Evolutionary conservation across 1,140 invertebrate genomes (phyloP), one percentile per base, ranked within the genome.

Genomic region (Heterodera carotae): DNA sequence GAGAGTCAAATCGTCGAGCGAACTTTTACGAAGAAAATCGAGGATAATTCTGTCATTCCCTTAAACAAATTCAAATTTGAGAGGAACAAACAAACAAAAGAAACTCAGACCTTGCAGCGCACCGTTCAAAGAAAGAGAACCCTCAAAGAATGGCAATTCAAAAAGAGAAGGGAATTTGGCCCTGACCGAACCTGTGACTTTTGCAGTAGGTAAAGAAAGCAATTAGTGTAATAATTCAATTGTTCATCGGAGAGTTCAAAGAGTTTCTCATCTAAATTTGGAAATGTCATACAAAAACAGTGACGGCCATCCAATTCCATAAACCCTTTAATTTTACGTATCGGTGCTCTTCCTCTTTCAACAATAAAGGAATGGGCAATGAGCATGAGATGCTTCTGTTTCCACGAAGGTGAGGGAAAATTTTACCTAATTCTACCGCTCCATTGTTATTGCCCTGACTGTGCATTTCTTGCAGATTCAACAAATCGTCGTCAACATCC

Each of bases 231-330:
- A 67, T 83, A 83, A 64, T 79, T 74, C 31, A 67, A 75, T 62
- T 82, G 81, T 22, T 82, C 81, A 3, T 83, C 76, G n/a, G 81
- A 82, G 43, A 82, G 64, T 10, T 84, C 82, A 69, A 82, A 82
- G 18, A 84, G 60, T 53, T 66, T 62, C 22, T 60, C n/a, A 60
- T 82, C 81, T 82, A 67, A 56, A 43, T 43, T n/a, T 56, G 22
- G 2, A 56, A 56, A 56, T 56, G n/a, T n/a, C n/a, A n/a, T n/a
- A n/a, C n/a, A n/a, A n/a, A n/a, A n/a, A n/a, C n/a, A n/a, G n/a
- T n/a, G n/a, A n/a, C n/a, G n/a, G n/a, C n/a, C n/a, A n/a, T n/a
- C n/a, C n/a, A n/a, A n/a, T n/a, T n/a, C n/a, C n/a, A n/a, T n/a
- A n/a, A n/a, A n/a, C n/a, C n/a, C n/a, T n/a, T n/a, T n/a, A n/a